Percentiles rank a stretch among this genome's conserved stretches.
phyloP scores from a whole-genome alignment of 2,888 invertebrate genomes.

The Tenodera sinensis region DNA sequence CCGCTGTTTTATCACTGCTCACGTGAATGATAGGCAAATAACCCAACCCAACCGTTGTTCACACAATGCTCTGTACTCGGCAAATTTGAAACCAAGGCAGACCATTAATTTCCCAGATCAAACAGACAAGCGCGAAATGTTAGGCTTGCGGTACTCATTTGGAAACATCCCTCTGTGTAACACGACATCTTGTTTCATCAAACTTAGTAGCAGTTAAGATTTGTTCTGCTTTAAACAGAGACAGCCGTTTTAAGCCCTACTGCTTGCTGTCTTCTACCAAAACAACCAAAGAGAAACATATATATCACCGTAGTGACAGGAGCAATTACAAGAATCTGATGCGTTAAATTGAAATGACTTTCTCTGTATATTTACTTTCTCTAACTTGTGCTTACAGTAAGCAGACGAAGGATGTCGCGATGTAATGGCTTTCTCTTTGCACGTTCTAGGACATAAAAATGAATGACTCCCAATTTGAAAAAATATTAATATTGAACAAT shows the following conservation, averaged over 20 bases:
- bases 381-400: too few relatives aligned
- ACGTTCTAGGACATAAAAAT: too few relatives aligned
- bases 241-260: neutral
- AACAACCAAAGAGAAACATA: too few relatives aligned
- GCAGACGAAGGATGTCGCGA: too few relatives aligned
- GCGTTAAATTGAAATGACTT: too few relatives aligned
- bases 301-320: too few relatives aligned
- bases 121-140: neutral
- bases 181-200: neutral
- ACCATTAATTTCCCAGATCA: neutral
- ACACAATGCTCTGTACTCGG: neutral
- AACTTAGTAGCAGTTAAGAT: neutral
- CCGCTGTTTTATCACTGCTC: neutral
- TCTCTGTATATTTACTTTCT: too few relatives aligned
- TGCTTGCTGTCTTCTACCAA: too few relatives aligned
- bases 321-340: too few relatives aligned
- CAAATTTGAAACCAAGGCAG: neutral
- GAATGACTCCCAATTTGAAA: too few relatives aligned
- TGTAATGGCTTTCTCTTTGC: too few relatives aligned
- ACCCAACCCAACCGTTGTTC: neutral
- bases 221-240: neutral
- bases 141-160: neutral
- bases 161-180: neutral
- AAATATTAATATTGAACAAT: too few relatives aligned
- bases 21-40: neutral